Conservation (phyloP, 1,140 invertebrate genomes). For the Calliphora vicina region DNA sequence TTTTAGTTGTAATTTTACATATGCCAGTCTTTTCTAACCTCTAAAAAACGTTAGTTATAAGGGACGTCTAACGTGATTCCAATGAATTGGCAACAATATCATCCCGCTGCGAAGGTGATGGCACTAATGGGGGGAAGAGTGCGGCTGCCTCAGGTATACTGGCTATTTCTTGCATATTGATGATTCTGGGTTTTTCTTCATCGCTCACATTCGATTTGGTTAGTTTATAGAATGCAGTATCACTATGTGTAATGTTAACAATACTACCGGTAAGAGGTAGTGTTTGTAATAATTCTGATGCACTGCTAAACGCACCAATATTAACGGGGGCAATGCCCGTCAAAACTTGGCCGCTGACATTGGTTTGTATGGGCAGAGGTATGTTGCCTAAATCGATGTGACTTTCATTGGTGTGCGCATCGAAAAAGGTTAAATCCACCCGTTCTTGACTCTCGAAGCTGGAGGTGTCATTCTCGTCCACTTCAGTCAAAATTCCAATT, state of each 20-base stretch:
- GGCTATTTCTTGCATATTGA: slow-evolving; percentile 48
- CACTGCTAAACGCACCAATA: slow-evolving; percentile 62
- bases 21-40: slow-evolving; percentile 32
- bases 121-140: slow-evolving; percentile 45
- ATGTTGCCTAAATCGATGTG: slow-evolving; percentile 65
- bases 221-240: slow-evolving; percentile 59
- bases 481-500: slow-evolving; percentile 68
- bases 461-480: slow-evolving; percentile 63
- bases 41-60: background rate
- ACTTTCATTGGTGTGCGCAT: slow-evolving; percentile 64
- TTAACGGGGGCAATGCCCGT: slow-evolving; percentile 65
- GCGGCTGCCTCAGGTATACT: slow-evolving; percentile 52
- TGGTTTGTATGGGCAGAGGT: slow-evolving; percentile 66
- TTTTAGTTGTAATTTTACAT: background rate
- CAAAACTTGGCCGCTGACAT: slow-evolving; percentile 65
- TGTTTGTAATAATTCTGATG: slow-evolving; percentile 55
- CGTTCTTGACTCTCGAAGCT: slow-evolving; percentile 65
- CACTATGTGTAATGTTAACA: slow-evolving; percentile 62
- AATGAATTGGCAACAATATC: slow-evolving; percentile 15
- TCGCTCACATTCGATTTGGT: slow-evolving; percentile 52
- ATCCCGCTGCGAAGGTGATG: background rate
- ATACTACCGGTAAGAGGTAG: slow-evolving; percentile 60
- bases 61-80: background rate
- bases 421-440: slow-evolving; percentile 67
- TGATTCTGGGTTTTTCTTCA: slow-evolving; percentile 51